These are phyloP conservation scores for Heteractis magnifica DNA, from an alignment of 92 coral and sea anemone genomes.

Conservation along the genomic window DNA sequence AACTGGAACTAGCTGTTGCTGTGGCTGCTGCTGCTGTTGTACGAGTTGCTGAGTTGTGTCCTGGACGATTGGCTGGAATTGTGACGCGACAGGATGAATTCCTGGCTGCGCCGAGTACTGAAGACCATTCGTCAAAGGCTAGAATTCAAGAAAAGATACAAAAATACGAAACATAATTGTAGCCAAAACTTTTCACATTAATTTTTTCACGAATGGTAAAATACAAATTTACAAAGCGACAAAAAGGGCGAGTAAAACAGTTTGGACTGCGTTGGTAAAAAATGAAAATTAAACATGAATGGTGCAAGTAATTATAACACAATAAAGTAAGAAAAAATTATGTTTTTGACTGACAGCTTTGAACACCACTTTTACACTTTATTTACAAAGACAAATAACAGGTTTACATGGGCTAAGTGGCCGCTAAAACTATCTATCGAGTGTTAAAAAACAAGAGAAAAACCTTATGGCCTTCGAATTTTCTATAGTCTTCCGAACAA, in stretches of 20 bases:
- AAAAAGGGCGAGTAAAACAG: background rate
- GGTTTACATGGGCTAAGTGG: background rate
- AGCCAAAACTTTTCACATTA: background rate
- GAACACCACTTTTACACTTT: background rate
- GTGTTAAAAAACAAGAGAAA: background rate
- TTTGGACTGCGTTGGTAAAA: background rate
- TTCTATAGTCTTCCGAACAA: background rate
- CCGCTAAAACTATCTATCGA: background rate
- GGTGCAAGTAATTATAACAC: background rate
- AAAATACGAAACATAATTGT: background rate
- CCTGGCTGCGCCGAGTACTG: slow-evolving; percentile 64
- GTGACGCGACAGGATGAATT: slow-evolving; percentile 53
- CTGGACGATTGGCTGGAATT: slow-evolving; percentile 45
- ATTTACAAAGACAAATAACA: background rate
- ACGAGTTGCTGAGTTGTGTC: slow-evolving; percentile 47
- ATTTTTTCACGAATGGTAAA: background rate
- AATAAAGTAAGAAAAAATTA: background rate
- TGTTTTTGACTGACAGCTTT: background rate
- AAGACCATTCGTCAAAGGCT: slow-evolving; percentile 75
- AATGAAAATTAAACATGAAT: background rate
- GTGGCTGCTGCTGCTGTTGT: slow-evolving; percentile 56
- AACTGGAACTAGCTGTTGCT: slow-evolving; percentile 58
- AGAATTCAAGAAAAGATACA: background rate
- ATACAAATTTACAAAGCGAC: background rate
- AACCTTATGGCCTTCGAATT: background rate